phyloP scores from a whole-genome alignment of 2,888 invertebrate genomes.

The Amphipoea oculea region DNA sequence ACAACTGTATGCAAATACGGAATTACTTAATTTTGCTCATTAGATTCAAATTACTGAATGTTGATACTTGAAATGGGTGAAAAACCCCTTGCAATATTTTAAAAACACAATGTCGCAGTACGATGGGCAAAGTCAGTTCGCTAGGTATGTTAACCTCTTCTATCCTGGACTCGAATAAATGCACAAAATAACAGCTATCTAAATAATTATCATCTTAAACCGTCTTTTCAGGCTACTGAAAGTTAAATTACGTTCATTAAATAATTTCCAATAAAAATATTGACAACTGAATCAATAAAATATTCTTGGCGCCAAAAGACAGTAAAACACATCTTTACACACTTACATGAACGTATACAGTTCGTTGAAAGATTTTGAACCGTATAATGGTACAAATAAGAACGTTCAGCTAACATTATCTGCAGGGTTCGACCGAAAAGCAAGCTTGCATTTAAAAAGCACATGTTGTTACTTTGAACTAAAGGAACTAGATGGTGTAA shows the following conservation, averaged over 20 bases:
- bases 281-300: slow-evolving; percentile 78
- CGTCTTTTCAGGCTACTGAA: slow-evolving; percentile 15
- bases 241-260: not conserved
- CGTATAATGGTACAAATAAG: slow-evolving; percentile 26
- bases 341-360: not conserved
- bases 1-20: not conserved
- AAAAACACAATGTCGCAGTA: not conserved
- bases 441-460: slow-evolving; percentile 60
- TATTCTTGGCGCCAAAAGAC: slow-evolving; percentile 81
- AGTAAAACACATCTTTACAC: slow-evolving; percentile 63
- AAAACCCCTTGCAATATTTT: not conserved
- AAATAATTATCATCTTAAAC: not conserved
- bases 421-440: slow-evolving; percentile 8
- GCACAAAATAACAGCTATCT: not conserved
- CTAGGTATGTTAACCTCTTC: not conserved
- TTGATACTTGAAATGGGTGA: not conserved
- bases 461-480: slow-evolving; percentile 67
- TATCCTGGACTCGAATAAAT: not conserved
- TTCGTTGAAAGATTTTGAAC: slow-evolving; percentile 30
- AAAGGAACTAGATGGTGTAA: slow-evolving; percentile 55
- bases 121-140: not conserved
- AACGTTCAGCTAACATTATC: not conserved
- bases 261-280: slow-evolving; percentile 44
- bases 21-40: not conserved
- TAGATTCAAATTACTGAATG: not conserved